Percentiles rank a stretch among this genome's conserved stretches.
Evolutionary conservation across 1,140 invertebrate genomes (phyloP).

Genomic region (Eueides isabella): DNA sequence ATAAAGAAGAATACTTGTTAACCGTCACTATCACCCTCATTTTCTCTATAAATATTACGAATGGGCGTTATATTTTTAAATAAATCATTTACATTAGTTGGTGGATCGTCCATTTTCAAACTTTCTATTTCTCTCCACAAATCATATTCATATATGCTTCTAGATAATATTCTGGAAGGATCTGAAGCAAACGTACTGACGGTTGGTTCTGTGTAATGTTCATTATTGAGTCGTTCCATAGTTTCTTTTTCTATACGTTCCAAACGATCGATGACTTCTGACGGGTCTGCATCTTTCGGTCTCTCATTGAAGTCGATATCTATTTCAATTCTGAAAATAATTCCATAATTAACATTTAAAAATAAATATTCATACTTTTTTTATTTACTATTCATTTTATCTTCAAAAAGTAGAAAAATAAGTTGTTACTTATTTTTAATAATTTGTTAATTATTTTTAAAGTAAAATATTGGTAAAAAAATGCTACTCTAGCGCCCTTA

Average conservation of each 20-base stretch:
- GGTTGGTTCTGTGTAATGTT: conserved; percentile 2
- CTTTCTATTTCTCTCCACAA: conserved; percentile 47
- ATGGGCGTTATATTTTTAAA: conserved; percentile 33
- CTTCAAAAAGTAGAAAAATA: too few relatives aligned
- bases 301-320: conserved; percentile 64
- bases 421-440: too few relatives aligned
- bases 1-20: conserved; percentile 8
- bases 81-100: conserved; percentile 35
- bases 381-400: too few relatives aligned
- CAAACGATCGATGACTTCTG: conserved; percentile 59
- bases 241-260: conserved; percentile 73
- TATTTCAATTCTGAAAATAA: conserved; percentile 63
- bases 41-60: not conserved
- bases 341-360: too few relatives aligned
- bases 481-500: too few relatives aligned
- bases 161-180: conserved; percentile 40
- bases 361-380: not conserved
- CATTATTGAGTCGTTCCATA: conserved; percentile 49
- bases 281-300: conserved; percentile 55
- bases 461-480: too few relatives aligned
- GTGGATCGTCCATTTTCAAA: conserved; percentile 30
- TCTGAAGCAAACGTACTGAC: conserved; percentile 24
- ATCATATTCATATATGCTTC: conserved; percentile 36
- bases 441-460: too few relatives aligned
- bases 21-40: conserved; percentile 16